Evolutionary conservation across 2,888 invertebrate species (phyloP), one percentile per base, ranked within the genome.

Genomic region (Muscina levida): DNA sequence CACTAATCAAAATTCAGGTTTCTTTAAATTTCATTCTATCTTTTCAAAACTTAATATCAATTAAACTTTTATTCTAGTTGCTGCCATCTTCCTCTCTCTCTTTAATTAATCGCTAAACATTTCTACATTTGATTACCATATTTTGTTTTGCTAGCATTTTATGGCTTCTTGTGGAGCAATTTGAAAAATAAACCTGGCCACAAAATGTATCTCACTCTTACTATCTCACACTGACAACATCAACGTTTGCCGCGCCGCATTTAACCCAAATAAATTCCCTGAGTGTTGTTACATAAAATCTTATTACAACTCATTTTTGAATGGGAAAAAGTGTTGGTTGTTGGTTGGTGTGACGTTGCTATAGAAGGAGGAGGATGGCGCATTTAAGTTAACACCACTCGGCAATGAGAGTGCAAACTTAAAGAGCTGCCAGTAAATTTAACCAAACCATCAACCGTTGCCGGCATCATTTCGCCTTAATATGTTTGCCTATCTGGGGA

Each of bases 351-450:
- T 46, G 42, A 46, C 2, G 3, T 15, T 8, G 48, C n/a, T n/a
- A n/a, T 17, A 19, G 24, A 3, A 31, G 42, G 42, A n/a, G 17
- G 59, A 11, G 44, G 68, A 70, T 70, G 68, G 22, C 57, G 26
- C 31, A 59, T 73, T 71, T 57, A 76, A 80, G 70, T 76, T 76
- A 80, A 70, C 72, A 77, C 57, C 70, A 72, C 51, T 19, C 17
- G 4, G 31, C 3, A 5, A 8, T 72, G 57, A 76, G 57, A 57
- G 22, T 31, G 44, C 66, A 59, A 70, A 73, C 73, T 76, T 44
- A 71, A 72, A 72, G 59, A 76, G 62, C 17, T 46, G 22, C 59
- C 65, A 66, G 11, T 15, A 57, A 44, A 59, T 42, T 3, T 62
- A 22, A 19, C 13, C 19, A 22, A 22, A 3, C 19, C 13, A n/a